These are phyloP conservation scores for Tragelaphus strepsiceros DNA, from an alignment of 2,113 vertebrate species.

Conservation along the genomic window DNA sequence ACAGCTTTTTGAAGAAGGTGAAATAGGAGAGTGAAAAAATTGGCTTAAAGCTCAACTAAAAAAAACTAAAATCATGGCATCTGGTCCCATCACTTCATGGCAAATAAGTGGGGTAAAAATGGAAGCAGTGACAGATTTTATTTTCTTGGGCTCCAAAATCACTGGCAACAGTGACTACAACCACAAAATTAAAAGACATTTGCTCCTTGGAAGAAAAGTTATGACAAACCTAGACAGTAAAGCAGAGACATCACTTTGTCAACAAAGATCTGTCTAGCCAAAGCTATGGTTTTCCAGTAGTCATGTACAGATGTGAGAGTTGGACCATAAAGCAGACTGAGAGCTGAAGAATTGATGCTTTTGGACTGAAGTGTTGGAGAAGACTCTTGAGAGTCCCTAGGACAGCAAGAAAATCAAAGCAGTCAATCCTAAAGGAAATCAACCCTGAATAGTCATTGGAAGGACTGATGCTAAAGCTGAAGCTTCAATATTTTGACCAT, in stretches of 20 bases:
- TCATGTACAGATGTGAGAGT: neutral
- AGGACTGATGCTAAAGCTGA: neutral
- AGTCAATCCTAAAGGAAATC: neutral
- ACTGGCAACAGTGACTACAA: neutral
- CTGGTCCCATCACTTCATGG: neutral
- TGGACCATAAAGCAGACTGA: neutral
- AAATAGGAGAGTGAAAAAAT: neutral
- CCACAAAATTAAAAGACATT: neutral
- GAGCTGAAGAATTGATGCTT: neutral
- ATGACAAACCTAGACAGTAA: neutral
- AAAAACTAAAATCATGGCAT: neutral
- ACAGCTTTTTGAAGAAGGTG: neutral
- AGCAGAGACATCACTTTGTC: neutral
- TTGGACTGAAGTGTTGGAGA: neutral
- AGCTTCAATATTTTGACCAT: neutral
- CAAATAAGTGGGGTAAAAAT: neutral
- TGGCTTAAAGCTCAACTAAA: neutral
- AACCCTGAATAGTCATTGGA: neutral
- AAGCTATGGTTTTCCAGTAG: neutral
- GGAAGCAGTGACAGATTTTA: neutral
- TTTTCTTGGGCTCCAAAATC: neutral
- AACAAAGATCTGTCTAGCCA: neutral
- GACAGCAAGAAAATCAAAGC: neutral
- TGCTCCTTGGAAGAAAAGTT: neutral
- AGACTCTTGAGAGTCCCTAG: neutral